These are phyloP conservation scores for Matsumurasca onukii DNA, from an alignment of 1,140 invertebrate genomes.

Conservation along the genomic window DNA sequence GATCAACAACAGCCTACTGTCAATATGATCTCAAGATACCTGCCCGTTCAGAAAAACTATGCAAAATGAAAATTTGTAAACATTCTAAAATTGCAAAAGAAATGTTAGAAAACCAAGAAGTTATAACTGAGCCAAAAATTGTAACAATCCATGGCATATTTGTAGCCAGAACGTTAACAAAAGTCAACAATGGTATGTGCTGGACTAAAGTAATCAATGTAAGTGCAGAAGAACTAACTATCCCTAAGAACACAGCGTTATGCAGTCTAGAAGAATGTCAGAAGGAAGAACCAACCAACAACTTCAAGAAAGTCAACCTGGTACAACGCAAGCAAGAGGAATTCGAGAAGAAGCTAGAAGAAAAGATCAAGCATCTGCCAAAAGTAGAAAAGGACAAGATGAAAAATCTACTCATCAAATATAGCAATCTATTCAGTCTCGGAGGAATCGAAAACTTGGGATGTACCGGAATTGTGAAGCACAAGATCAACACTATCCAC, in stretches of 20 bases:
- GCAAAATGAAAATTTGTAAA: neutral
- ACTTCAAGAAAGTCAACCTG: too few relatives aligned
- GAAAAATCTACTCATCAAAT: neutral
- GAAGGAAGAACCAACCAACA: too few relatives aligned
- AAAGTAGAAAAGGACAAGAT: neutral
- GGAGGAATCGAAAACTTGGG: constrained; percentile 12
- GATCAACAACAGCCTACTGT: neutral
- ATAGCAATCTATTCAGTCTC: neutral
- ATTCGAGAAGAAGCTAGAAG: neutral
- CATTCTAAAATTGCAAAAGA: neutral
- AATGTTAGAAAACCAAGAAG: neutral
- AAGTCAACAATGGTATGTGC: neutral
- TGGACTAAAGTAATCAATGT: neutral
- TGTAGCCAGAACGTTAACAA: neutral
- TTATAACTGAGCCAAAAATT: neutral
- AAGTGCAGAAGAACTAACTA: neutral
- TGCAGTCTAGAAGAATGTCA: neutral
- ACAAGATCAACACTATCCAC: constrained; percentile 27
- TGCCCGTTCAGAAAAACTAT: neutral
- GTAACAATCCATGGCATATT: neutral
- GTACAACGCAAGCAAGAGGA: too few relatives aligned
- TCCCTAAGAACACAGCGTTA: neutral
- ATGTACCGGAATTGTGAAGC: constrained; percentile 2
- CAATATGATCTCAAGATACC: neutral
- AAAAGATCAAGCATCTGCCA: neutral